Evolutionary conservation across 2,797 vertebrate genomes (phyloP).

Genomic region (Pogoniulus pusillus): DNA sequence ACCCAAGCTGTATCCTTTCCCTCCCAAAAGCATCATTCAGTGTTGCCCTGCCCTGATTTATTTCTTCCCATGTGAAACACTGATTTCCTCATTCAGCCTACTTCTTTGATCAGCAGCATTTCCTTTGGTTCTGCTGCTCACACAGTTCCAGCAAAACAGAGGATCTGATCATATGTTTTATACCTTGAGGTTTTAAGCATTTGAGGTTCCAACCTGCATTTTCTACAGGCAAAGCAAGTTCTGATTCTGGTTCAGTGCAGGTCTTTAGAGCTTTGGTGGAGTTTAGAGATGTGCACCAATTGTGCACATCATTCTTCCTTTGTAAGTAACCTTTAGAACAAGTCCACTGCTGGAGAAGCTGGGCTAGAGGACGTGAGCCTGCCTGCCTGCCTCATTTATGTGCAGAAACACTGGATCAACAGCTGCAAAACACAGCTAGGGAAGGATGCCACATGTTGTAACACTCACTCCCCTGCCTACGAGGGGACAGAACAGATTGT

Average conservation of each 20-base stretch:
- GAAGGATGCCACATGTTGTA: background rate
- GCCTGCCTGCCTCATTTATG: background rate
- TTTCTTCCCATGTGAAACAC: background rate
- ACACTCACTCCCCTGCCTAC: background rate
- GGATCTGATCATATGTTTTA: background rate
- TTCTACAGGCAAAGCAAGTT: background rate
- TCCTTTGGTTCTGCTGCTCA: background rate
- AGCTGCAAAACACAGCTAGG: slow-evolving; percentile 28
- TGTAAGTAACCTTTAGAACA: slow-evolving; percentile 29
- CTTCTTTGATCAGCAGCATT: background rate
- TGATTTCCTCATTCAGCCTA: background rate
- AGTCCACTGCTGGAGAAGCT: background rate
- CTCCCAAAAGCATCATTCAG: background rate
- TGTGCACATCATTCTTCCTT: background rate
- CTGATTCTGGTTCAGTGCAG: background rate
- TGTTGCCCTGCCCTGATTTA: background rate
- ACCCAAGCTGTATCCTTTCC: background rate
- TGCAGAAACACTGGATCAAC: slow-evolving; percentile 18
- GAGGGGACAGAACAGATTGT: slow-evolving; percentile 25
- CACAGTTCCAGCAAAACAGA: background rate
- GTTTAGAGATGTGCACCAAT: background rate
- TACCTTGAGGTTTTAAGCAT: background rate
- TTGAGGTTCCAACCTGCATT: background rate
- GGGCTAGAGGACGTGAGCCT: background rate
- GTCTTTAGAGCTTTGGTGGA: background rate